Evolutionary conservation across 2,888 invertebrate species (phyloP).

Genomic region (Erebia ligea): DNA sequence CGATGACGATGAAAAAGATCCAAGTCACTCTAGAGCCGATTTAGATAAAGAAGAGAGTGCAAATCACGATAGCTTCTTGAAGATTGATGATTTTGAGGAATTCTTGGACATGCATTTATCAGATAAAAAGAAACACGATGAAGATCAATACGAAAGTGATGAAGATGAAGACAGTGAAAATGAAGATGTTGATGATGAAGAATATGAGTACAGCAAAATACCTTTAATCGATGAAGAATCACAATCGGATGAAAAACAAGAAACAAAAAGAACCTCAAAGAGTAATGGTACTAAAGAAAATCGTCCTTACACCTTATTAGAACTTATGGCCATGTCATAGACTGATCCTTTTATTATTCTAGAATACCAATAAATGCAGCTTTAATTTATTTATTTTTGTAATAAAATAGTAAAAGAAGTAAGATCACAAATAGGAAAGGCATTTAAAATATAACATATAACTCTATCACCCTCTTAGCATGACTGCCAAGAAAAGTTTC

Average conservation of each 20-base stretch:
- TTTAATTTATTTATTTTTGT: constrained; percentile 38
- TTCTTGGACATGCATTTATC: constrained; percentile 56
- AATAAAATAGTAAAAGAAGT: constrained; percentile 24
- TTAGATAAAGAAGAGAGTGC: constrained; percentile 55
- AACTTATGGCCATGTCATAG: constrained; percentile 77
- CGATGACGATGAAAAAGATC: constrained; percentile 46
- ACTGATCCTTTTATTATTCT: constrained; percentile 51
- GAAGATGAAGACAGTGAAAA: constrained; percentile 47
- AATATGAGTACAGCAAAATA: constrained; percentile 50
- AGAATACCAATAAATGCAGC: constrained; percentile 32
- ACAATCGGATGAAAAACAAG: constrained; percentile 49
- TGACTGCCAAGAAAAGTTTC: neutral
- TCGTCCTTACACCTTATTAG: constrained; percentile 65
- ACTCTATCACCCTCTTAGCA: neutral
- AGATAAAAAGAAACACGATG: constrained; percentile 52
- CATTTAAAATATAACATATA: constrained; percentile 41
- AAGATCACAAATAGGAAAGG: constrained; percentile 36
- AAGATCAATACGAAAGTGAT: constrained; percentile 45
- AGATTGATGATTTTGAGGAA: constrained; percentile 64
- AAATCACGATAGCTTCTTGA: constrained; percentile 56
- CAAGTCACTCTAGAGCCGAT: constrained; percentile 46
- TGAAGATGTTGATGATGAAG: constrained; percentile 43
- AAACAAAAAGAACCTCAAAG: constrained; percentile 45
- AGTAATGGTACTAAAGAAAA: constrained; percentile 53
- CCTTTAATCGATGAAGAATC: constrained; percentile 42